Base-by-base conservation (phyloP, 1,140 invertebrate species). In the Dendrolimus kikuchii region DNA sequence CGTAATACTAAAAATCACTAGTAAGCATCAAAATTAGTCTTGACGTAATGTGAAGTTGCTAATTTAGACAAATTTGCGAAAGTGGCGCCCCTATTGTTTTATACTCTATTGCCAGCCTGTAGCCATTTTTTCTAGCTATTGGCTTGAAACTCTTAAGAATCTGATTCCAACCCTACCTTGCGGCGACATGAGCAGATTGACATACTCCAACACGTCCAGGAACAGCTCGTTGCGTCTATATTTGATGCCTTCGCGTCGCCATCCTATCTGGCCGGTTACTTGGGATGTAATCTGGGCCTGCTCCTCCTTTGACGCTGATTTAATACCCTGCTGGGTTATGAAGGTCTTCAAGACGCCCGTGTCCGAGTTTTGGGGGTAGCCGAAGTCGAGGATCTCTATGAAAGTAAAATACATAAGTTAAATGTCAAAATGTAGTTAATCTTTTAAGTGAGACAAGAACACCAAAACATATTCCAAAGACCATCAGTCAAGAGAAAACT, bases 251-350 rank as follows among this genome's bases (percentile, higher is more conserved):
- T 99, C 99, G 43, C 98, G 90, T 64, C 99, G 90, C 99, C 99
- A 99, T n/a, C 99, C 98, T 70, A 99, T 99, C 88, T 99, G 98
- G 0, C 98, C 98, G 5, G 98, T 99, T 63, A 86, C 82, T 89
- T 99, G 99, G 42, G 98, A 99, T 23, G 99, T 99, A 65, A 99
- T 99, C 88, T 99, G 98, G 53, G 97, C 95, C 84, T 99, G 99
- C 88, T 99, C 99, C 77, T 99, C 99, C 87, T 99, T 99, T 7
- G 96, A 99, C 66, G 98, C 94, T 55, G 98, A 99, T 88, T 99
- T 99, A 23, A 99, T 96, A 57, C 99, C 98, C 88, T 99, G 98
- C 83, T 99, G 99, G 55, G 98, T 99, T 60, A 99, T 99, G 72
- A 99, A 99, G 2, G 98, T 99, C 83, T 99, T 99, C 64, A 99